phyloP scores from a whole-genome alignment of 2,797 vertebrate species.

The Karalla daura region DNA sequence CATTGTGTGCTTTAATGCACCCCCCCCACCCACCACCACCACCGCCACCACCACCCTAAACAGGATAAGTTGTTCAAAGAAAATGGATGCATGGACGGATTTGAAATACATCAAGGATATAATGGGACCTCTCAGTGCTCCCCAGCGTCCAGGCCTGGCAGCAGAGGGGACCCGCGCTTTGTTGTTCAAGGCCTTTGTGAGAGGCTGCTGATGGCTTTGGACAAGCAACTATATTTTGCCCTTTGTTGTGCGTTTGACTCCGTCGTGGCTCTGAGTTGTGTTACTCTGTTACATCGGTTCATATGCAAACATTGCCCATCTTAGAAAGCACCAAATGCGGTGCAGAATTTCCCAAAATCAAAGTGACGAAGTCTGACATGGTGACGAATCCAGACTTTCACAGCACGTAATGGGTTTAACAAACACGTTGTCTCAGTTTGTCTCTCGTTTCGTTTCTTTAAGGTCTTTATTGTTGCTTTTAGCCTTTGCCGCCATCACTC shows the following conservation, averaged over 20 bases:
- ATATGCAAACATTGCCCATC: not conserved
- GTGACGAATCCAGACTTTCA: no score
- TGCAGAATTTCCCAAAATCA: not conserved
- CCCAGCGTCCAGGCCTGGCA: not conserved
- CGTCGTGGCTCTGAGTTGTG: no score
- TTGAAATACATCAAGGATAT: not conserved
- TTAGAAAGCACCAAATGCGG: not conserved
- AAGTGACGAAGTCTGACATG: not conserved
- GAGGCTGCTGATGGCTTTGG: not conserved
- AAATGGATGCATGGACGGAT: not conserved
- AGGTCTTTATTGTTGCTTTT: no score
- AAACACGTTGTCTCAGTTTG: no score
- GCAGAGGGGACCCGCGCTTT: no score
- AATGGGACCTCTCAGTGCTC: not conserved
- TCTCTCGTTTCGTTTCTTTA: no score
- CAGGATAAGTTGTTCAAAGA: not conserved
- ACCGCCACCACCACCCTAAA: not conserved
- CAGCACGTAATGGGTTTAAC: no score
- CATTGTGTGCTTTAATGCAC: not conserved
- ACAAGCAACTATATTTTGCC: not conserved
- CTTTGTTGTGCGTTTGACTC: no score
- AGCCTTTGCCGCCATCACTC: no score
- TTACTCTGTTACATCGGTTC: not conserved
- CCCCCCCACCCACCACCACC: no score
- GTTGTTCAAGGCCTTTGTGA: not conserved